Evolutionary conservation across 2,113 vertebrate genomes (phyloP).

Genomic region (Caretta caretta): DNA sequence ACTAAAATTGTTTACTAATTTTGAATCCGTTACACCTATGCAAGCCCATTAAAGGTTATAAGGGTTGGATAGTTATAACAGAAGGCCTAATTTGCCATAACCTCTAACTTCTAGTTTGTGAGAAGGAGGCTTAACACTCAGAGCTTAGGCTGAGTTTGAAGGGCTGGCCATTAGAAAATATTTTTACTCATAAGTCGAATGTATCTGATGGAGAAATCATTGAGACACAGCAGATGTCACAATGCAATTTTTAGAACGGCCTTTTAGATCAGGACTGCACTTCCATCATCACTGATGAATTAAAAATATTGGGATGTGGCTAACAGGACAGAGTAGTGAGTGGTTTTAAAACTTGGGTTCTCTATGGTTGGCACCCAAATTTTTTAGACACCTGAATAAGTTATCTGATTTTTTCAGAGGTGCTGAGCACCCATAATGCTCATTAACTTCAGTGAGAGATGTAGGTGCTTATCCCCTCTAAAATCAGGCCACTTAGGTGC

Average conservation of each 20-base stretch:
- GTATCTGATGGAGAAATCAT: not conserved
- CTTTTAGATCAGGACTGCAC: not conserved
- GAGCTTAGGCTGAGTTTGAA: conserved; percentile 30
- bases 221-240: rapidly evolving
- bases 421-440: not conserved
- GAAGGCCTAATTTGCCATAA: not conserved
- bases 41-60: not conserved
- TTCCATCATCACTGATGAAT: not conserved
- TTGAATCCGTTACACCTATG: not conserved
- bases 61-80: not conserved
- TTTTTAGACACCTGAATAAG: not conserved
- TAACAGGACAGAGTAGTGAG: not conserved
- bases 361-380: not conserved
- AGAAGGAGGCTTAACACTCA: not conserved
- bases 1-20: not conserved
- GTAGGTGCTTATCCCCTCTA: not conserved
- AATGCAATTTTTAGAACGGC: not conserved
- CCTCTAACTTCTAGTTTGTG: rapidly evolving
- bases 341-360: not conserved
- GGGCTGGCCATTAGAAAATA: conserved; percentile 21
- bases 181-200: not conserved
- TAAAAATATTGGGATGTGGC: not conserved
- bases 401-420: not conserved
- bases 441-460: not conserved
- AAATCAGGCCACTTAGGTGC: not conserved